A percentile compares a stretch with the other conserved stretches of the same genome.
These are phyloP conservation scores for Poeciliopsis gracilis DNA, from an alignment of 2,797 vertebrate genomes.

Conservation along the genomic window DNA sequence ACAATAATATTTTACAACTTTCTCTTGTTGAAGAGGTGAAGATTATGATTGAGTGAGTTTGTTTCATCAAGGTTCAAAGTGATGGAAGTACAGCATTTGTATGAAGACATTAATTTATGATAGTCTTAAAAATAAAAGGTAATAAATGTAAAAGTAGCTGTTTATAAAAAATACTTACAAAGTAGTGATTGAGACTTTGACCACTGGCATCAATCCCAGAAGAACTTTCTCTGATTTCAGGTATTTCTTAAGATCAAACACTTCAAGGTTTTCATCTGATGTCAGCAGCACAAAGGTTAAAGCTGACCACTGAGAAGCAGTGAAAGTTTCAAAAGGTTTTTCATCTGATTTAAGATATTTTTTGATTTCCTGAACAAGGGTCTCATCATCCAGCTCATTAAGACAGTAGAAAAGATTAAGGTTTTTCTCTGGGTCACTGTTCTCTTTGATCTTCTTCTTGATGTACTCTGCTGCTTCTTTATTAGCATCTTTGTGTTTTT, in stretches of 20 bases:
- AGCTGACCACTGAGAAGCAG: slow-evolving; percentile 48
- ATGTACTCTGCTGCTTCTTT: slow-evolving; percentile 42
- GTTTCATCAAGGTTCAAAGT: too few species aligned
- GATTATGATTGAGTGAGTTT: too few species aligned
- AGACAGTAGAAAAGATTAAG: slow-evolving; percentile 41
- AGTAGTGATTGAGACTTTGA: slow-evolving; percentile 46
- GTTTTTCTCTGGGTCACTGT: slow-evolving; percentile 32
- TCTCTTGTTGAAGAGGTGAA: too few species aligned
- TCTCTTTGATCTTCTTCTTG: slow-evolving; percentile 26
- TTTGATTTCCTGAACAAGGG: slow-evolving; percentile 48
- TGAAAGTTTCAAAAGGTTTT: slow-evolving; percentile 22
- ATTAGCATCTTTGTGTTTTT: not conserved
- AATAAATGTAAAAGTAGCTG: not conserved
- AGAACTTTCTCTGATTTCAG: slow-evolving; percentile 56
- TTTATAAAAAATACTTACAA: slow-evolving; percentile 43
- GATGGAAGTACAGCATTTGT: too few species aligned
- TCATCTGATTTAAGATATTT: slow-evolving; percentile 15
- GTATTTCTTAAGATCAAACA: slow-evolving; percentile 63
- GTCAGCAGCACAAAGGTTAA: slow-evolving; percentile 56
- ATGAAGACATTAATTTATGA: too few species aligned
- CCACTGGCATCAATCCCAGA: slow-evolving; percentile 57
- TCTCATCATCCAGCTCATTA: slow-evolving; percentile 28
- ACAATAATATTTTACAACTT: too few species aligned
- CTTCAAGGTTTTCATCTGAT: slow-evolving; percentile 36
- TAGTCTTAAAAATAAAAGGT: too few species aligned